Conservation (phyloP, 2,888 invertebrate species). For the Caenorhabditis sp. region DNA sequence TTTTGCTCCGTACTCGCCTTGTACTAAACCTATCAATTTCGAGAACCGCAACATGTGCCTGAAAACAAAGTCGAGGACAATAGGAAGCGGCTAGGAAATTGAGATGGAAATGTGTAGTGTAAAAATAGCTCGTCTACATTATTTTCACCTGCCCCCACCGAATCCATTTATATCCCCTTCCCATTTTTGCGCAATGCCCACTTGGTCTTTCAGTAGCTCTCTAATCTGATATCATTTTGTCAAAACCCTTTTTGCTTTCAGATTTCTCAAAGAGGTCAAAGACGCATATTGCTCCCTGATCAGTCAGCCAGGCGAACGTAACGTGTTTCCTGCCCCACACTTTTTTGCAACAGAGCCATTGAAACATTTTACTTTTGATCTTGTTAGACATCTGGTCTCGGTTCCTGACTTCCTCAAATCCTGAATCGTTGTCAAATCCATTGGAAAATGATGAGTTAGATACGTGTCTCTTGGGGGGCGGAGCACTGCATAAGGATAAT, state of each 20-base stretch:
- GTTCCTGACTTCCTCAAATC: background rate
- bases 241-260: background rate
- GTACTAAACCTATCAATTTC: background rate
- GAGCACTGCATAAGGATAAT: constrained; percentile 45
- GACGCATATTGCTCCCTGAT: constrained; percentile 15
- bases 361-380: constrained; percentile 8
- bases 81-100: background rate
- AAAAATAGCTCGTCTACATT: constrained; percentile 5
- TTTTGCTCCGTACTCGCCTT: no score
- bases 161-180: background rate
- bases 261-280: constrained; percentile 6
- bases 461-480: constrained; percentile 4
- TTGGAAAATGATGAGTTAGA: constrained; percentile 18
- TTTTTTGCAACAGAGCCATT: constrained; percentile 23
- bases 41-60: background rate
- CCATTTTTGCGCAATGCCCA: background rate
- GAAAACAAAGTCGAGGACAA: background rate
- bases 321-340: background rate
- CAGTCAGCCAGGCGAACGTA: constrained; percentile 19
- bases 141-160: background rate
- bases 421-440: background rate
- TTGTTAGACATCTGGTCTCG: constrained; percentile 8
- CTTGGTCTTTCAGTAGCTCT: background rate
- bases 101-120: background rate
- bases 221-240: constrained; percentile 5